Percentiles rank a stretch among this genome's conserved stretches.
Evolutionary conservation across 2,797 vertebrate species (phyloP).

Genomic region (Cetoscarus ocellatus): DNA sequence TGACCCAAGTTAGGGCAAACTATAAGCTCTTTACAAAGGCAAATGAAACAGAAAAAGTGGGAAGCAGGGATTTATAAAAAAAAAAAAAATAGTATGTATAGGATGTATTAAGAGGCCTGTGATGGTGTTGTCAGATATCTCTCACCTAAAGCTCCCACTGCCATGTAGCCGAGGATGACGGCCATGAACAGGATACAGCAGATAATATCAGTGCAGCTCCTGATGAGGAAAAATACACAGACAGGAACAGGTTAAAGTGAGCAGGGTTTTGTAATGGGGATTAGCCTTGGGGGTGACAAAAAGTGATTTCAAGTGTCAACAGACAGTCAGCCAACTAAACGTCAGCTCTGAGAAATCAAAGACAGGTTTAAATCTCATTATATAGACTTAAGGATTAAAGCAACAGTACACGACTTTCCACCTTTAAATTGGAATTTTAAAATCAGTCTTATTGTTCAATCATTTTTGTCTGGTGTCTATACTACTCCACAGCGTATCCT

Average conservation of each 20-base stretch:
- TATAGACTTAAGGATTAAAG: no score
- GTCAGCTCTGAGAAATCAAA: neutral
- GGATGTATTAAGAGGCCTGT: neutral
- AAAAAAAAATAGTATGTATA: no score
- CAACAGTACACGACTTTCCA: no score
- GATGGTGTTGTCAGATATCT: neutral
- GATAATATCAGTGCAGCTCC: constrained; percentile 92
- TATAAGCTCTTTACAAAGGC: no score
- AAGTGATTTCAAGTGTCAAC: constrained; percentile 26
- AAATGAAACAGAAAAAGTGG: no score
- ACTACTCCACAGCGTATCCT: no score
- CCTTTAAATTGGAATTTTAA: no score
- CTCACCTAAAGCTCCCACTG: constrained; percentile 90
- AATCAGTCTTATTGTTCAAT: no score
- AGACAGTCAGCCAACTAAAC: constrained; percentile 18
- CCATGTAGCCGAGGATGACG: constrained; percentile 87
- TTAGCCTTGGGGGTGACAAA: constrained; percentile 6
- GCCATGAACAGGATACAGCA: constrained; percentile 89
- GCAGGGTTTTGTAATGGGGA: constrained; percentile 10
- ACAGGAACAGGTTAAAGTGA: constrained; percentile 15
- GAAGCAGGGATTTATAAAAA: no score
- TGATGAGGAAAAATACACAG: constrained; percentile 52
- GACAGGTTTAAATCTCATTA: neutral
- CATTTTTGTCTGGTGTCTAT: no score
- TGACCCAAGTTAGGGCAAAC: no score